Evolutionary conservation across 2,113 vertebrate species (phyloP).

Genomic region (Choloepus hoffmanni): DNA sequence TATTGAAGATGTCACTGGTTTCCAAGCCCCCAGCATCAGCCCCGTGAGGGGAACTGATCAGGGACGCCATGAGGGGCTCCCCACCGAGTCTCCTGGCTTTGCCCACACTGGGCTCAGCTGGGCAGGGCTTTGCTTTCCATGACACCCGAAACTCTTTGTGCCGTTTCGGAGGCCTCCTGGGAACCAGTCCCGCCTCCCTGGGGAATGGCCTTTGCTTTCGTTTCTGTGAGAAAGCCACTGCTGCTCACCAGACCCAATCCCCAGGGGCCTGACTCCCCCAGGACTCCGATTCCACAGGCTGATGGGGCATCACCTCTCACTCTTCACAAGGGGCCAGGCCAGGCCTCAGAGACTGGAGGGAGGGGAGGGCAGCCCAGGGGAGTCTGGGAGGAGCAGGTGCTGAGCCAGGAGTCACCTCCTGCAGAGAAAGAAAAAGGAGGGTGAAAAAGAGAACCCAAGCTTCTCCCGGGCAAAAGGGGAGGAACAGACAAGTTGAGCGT

Average conservation of each 20-base stretch:
- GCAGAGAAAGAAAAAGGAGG: neutral
- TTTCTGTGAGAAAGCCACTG: neutral
- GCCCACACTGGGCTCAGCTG: neutral
- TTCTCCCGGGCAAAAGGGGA: neutral
- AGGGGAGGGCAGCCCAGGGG: neutral
- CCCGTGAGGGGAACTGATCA: neutral
- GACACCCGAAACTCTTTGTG: neutral
- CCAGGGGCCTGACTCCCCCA: neutral
- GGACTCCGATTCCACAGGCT: neutral
- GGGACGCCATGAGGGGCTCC: neutral
- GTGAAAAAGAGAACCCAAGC: neutral
- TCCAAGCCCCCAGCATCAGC: neutral
- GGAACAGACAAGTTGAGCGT: neutral
- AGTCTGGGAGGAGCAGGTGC: neutral
- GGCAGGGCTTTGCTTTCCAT: neutral
- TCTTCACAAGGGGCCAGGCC: neutral
- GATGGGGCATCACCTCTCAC: neutral
- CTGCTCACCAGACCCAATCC: neutral
- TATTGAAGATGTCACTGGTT: neutral
- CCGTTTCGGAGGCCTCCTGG: neutral
- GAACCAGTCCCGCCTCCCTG: neutral
- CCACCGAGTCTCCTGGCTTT: neutral
- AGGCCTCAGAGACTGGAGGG: neutral
- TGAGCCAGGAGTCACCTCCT: constrained; percentile 15
- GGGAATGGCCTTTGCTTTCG: neutral